Conservation (phyloP, 2,888 invertebrate species). For the Nomada flava region DNA sequence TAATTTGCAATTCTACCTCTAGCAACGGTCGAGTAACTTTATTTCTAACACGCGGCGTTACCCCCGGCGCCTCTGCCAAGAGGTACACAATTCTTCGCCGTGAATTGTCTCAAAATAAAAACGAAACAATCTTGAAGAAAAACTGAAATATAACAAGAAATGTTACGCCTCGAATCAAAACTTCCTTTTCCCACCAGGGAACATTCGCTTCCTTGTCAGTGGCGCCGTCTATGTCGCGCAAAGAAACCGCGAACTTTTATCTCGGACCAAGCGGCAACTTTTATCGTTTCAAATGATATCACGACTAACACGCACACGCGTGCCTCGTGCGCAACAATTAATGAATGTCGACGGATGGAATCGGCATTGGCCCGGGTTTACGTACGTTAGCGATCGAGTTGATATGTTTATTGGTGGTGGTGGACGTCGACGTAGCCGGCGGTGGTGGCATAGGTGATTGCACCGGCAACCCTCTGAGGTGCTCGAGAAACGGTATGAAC, state of each 20-base stretch:
- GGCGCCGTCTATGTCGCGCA: slow-evolving; percentile 12
- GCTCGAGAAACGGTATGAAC: slow-evolving; percentile 89
- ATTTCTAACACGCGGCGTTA: not conserved
- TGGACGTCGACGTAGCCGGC: slow-evolving; percentile 79
- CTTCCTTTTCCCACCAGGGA: too few relatives aligned
- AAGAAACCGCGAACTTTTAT: slow-evolving; percentile 4
- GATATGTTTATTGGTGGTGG: slow-evolving; percentile 83
- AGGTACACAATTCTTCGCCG: not conserved
- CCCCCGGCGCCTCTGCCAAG: not conserved
- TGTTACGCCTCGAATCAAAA: too few relatives aligned
- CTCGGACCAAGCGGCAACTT: not conserved
- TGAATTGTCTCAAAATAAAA: not conserved
- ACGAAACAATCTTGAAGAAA: not conserved
- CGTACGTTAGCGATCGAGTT: slow-evolving; percentile 82
- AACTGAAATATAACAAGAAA: not conserved
- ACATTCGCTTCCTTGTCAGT: not conserved
- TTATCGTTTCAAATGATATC: not conserved
- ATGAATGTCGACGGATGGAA: slow-evolving; percentile 6
- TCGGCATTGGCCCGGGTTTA: slow-evolving; percentile 34
- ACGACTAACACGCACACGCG: not conserved
- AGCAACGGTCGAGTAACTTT: not conserved
- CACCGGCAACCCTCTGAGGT: slow-evolving; percentile 79
- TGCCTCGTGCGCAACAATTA: not conserved
- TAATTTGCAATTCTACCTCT: not conserved
- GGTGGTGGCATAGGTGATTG: slow-evolving; percentile 81